Base-by-base conservation (phyloP, 2,888 invertebrate genomes). In the Pseudanteris insignis region DNA sequence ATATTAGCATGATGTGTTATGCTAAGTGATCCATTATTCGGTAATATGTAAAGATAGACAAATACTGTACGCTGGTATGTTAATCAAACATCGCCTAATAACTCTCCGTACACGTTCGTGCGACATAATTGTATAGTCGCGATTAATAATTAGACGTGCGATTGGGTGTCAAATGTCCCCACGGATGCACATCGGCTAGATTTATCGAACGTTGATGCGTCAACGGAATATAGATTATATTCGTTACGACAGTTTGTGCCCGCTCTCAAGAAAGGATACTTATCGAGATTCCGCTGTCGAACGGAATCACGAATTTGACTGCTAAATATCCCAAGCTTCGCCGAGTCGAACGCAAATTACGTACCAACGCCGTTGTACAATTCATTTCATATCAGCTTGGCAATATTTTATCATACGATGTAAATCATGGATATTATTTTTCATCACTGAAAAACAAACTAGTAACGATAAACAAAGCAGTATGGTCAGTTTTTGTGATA, bases 111-210 rank as follows among this genome's bases (percentile, higher is more conserved):
- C 64, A 68, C 70, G 68, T 64, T 64, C 69, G 40, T 41, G 57
- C 34, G 60, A 65, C 72, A 72, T 75, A 77, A 77, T 76, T 76
- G 72, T 71, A 66, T 71, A 67, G 69, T 69, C 71, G 64, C 71
- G 70, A 76, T 77, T 76, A 75, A 75, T 77, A 76, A 77, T 77
- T 77, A 77, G 76, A 74, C 73, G 72, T 65, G 70, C 73, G 70
- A 74, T 74, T 72, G 75, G 70, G 70, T 75, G 76, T 75, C 73
- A 71, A 70, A 71, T 69, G 63, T 61, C 64, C 60, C 65, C 67
- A 67, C 67, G 68, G 68, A 62, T 62, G 66, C 62, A 53, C 63
- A 59, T 65, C 71, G 71, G 75, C 75, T 77, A 75, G 76, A 76
- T 77, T 77, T 73, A 73, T 74, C 72, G 70, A 67, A 69, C 61